Evolutionary conservation across 2,888 invertebrate genomes (phyloP).

Genomic region (Cyclophora punctaria): DNA sequence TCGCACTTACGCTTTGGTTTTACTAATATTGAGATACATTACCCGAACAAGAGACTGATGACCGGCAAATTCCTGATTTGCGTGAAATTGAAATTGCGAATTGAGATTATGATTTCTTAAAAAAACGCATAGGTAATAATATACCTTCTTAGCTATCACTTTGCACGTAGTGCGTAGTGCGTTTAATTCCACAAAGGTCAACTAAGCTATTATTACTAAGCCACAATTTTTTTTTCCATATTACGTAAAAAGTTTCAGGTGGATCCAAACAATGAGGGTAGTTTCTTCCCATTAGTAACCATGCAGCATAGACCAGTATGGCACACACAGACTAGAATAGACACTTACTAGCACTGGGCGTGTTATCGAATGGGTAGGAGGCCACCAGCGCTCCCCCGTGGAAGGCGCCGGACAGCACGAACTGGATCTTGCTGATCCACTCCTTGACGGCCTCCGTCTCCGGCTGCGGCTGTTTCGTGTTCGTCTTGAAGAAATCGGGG

Average conservation of each 20-base stretch:
- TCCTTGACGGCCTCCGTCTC: slow-evolving; percentile 95
- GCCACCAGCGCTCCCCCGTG: slow-evolving; percentile 97
- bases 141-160: too few relatives aligned
- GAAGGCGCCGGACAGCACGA: slow-evolving; percentile 93
- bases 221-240: too few relatives aligned
- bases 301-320: too few relatives aligned
- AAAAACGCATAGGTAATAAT: too few relatives aligned
- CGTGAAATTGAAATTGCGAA: slow-evolving; percentile 41
- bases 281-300: too few relatives aligned
- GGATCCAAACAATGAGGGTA: too few relatives aligned
- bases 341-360: slow-evolving; percentile 90
- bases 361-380: slow-evolving; percentile 97
- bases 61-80: slow-evolving; percentile 81
- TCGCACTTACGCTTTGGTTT: background rate
- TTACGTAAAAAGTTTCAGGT: too few relatives aligned
- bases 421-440: slow-evolving; percentile 95
- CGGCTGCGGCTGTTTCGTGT: slow-evolving; percentile 91
- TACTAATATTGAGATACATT: slow-evolving; percentile 45
- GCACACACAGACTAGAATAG: background rate
- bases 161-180: too few relatives aligned
- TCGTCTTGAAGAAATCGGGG: slow-evolving; percentile 94
- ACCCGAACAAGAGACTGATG: slow-evolving; percentile 83
- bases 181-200: too few relatives aligned
- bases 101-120: too few relatives aligned
- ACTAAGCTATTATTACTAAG: too few relatives aligned